phyloP scores from a whole-genome alignment of 2,797 vertebrate species.

The Mus spretus region DNA sequence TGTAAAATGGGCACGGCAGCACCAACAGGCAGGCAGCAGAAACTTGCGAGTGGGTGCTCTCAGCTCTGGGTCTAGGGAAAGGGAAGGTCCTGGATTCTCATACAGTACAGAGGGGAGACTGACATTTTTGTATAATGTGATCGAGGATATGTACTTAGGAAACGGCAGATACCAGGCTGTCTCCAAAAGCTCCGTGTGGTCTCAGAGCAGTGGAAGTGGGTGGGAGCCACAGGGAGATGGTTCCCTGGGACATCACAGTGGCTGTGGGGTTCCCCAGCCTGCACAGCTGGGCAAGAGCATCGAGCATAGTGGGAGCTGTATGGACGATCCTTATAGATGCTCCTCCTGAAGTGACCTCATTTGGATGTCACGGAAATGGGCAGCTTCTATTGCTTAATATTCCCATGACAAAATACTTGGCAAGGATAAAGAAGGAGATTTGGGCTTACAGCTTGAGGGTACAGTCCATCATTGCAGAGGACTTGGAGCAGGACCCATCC shows the following conservation, averaged over 20 bases:
- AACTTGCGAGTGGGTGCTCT: background rate
- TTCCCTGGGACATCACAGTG: background rate
- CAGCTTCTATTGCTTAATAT: background rate
- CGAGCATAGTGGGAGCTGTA: rapidly evolving
- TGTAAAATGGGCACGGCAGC: background rate
- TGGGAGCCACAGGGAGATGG: background rate
- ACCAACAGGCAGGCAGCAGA: background rate
- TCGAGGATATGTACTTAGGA: background rate
- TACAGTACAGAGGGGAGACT: background rate
- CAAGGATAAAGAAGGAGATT: background rate
- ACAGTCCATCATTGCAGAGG: background rate
- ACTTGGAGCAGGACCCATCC: background rate
- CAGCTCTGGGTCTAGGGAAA: background rate
- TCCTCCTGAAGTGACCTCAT: background rate
- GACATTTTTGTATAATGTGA: background rate
- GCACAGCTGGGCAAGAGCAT: background rate
- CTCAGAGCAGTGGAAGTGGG: background rate
- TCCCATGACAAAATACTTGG: background rate
- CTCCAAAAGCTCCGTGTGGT: background rate
- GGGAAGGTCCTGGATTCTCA: too few relatives aligned
- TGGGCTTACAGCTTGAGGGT: background rate
- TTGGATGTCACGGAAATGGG: background rate
- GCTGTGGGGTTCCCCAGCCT: background rate
- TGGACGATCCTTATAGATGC: background rate
- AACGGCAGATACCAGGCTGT: background rate